phyloP scores from a whole-genome alignment of 2,888 invertebrate species.

The Seira ritae region DNA sequence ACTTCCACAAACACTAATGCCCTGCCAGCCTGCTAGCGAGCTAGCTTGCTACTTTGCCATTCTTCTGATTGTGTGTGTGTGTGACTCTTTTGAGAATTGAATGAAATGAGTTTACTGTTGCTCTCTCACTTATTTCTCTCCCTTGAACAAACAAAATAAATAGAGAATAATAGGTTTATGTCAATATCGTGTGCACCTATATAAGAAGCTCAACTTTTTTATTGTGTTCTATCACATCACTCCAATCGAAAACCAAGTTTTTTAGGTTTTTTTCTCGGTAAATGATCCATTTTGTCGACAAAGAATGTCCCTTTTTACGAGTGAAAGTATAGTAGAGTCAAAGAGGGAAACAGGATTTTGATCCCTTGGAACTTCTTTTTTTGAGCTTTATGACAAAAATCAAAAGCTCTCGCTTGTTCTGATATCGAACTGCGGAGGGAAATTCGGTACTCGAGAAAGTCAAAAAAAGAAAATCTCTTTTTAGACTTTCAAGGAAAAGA shows the following conservation, averaged over 20 bases:
- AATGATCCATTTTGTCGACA: conserved; percentile 12
- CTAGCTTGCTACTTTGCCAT: background rate
- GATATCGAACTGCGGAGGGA: background rate
- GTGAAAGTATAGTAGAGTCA: background rate
- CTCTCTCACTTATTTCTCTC: conserved; percentile 13
- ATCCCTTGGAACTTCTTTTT: background rate
- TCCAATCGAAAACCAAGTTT: background rate
- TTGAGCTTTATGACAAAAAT: background rate
- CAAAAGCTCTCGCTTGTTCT: background rate
- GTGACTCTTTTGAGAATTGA: conserved; percentile 21
- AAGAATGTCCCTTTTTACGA: conserved; percentile 13
- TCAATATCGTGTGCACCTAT: background rate
- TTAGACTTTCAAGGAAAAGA: conserved; percentile 10
- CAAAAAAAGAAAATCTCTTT: background rate
- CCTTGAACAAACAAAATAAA: conserved; percentile 6
- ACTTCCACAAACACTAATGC: too few species aligned
- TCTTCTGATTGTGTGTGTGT: background rate
- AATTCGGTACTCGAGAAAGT: background rate
- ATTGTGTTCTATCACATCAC: conserved; percentile 6
- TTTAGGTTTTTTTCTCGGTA: conserved; percentile 1
- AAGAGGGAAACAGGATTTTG: conserved; percentile 2
- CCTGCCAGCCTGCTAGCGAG: too few species aligned
- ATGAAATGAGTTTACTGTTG: conserved; percentile 19
- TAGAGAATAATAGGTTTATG: conserved; percentile 17
- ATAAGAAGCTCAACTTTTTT: background rate